phyloP scores from a whole-genome alignment of 2,888 invertebrate genomes.

The Pyrrhia umbra region DNA sequence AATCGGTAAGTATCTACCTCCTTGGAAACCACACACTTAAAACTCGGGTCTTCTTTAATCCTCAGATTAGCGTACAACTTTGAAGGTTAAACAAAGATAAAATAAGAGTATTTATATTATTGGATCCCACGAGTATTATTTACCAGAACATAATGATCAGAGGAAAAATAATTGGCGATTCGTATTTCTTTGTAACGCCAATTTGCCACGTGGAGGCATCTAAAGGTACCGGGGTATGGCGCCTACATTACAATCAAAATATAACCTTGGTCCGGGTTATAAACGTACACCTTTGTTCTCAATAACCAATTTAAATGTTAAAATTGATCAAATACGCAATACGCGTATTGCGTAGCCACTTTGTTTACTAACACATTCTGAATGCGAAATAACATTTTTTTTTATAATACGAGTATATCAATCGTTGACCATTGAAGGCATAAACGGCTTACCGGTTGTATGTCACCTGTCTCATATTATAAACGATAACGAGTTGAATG shows the following conservation, averaged over 20 bases:
- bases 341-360: conserved; percentile 68
- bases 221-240: conserved; percentile 35
- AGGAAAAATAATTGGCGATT: conserved; percentile 51
- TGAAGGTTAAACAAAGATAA: conserved; percentile 37
- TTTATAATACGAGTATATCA: conserved; percentile 74
- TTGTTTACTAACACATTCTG: conserved; percentile 77
- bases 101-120: conserved; percentile 37
- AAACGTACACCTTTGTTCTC: conserved; percentile 64
- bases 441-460: conserved; percentile 78
- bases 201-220: conserved; percentile 58
- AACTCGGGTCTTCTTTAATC: conserved; percentile 24
- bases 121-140: conserved; percentile 56
- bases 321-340: conserved; percentile 64
- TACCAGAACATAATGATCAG: conserved; percentile 48
- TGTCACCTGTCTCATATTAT: conserved; percentile 81
- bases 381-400: conserved; percentile 76
- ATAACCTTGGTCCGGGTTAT: conserved; percentile 62
- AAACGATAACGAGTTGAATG: conserved; percentile 74
- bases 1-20: not conserved
- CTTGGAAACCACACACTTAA: not conserved
- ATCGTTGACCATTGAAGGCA: conserved; percentile 77
- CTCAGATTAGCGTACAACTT: conserved; percentile 5
- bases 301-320: conserved; percentile 70
- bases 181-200: conserved; percentile 57
- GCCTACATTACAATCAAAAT: conserved; percentile 53